phyloP scores from a whole-genome alignment of 2,113 vertebrate species.

The Nothoprocta perdicaria region DNA sequence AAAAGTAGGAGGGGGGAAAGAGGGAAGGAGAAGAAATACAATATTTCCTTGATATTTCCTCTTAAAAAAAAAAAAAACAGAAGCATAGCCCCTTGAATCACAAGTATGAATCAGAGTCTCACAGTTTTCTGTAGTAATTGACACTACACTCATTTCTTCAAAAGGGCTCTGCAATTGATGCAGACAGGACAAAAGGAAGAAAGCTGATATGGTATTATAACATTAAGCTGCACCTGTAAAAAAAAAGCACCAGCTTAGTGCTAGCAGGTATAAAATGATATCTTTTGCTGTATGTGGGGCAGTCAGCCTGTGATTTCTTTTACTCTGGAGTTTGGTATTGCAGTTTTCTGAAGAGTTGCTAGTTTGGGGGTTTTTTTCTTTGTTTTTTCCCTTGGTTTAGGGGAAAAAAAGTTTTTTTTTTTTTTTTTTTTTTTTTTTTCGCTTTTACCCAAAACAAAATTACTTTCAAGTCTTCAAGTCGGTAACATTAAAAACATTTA shows the following conservation, averaged over 20 bases:
- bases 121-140: slow-evolving; percentile 24
- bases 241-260: not conserved
- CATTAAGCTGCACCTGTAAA: not conserved
- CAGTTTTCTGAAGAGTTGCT: not conserved
- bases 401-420: too few species aligned
- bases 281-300: not conserved
- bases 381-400: not conserved
- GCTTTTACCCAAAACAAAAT: not conserved
- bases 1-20: not conserved
- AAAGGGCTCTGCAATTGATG: slow-evolving; percentile 50
- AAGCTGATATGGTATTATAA: not conserved
- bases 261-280: not conserved
- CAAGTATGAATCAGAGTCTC: slow-evolving; percentile 31
- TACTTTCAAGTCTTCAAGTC: not conserved
- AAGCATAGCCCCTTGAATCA: slow-evolving; percentile 29
- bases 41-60: slow-evolving; percentile 25
- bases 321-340: not conserved
- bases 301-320: not conserved
- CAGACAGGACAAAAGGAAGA: slow-evolving; percentile 25
- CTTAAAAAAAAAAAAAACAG: not conserved
- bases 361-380: not conserved
- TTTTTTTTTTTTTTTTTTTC: not conserved
- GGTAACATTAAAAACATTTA: not conserved
- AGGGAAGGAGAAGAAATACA: not conserved
- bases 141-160: not conserved